phyloP scores from a whole-genome alignment of 2,797 vertebrate genomes.

The Petrocephalus schoutedeni region DNA sequence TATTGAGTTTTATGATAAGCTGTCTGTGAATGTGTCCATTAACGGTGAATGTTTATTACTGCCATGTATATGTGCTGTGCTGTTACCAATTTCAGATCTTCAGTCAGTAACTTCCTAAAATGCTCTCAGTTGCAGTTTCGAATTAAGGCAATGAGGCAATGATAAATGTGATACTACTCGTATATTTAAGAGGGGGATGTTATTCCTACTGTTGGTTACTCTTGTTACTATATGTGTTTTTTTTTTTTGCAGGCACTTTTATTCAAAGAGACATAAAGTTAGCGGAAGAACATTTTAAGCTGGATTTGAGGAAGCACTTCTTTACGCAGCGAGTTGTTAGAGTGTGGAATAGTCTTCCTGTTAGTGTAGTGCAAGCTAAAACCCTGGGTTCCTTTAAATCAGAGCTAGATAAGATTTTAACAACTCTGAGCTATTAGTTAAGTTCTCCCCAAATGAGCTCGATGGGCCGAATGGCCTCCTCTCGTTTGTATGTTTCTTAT shows the following conservation, averaged over 20 bases:
- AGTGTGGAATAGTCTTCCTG: no score
- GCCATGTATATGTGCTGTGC: background rate
- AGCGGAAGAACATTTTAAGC: no score
- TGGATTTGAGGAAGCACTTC: no score
- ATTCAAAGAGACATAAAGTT: background rate
- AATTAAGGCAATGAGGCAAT: background rate
- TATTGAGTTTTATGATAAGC: slow-evolving; percentile 4
- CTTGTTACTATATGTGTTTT: background rate
- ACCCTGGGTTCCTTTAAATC: no score
- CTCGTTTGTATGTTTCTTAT: no score
- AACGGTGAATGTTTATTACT: background rate
- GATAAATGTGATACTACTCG: background rate
- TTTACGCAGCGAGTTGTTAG: no score
- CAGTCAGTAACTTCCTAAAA: background rate
- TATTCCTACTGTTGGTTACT: background rate
- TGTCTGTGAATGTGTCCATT: background rate
- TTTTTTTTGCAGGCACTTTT: background rate
- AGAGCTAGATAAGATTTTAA: no score
- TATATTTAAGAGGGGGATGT: background rate
- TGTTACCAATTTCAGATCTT: background rate
- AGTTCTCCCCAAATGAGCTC: no score
- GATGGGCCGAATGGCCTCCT: no score
- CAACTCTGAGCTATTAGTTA: no score
- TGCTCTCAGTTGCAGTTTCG: background rate
- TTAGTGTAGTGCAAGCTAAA: no score